Conservation (phyloP, 2,113 vertebrate genomes). For the Pholis gunnellus region DNA sequence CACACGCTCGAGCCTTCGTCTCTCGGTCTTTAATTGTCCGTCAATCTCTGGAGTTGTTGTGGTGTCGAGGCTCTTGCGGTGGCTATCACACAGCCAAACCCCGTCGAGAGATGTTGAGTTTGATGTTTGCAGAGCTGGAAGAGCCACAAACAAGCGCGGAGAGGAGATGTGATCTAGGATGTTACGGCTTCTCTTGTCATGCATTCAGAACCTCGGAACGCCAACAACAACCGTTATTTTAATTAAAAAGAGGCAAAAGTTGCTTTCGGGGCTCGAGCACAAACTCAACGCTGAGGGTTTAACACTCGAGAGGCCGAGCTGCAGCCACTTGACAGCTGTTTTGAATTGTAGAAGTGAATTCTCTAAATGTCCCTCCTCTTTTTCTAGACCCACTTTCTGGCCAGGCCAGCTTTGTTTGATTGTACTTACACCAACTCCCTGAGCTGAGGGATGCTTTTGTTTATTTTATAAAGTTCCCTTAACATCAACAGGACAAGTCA, state of each 20-base stretch:
- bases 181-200: conserved; percentile 32
- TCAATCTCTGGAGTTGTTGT: conserved; percentile 60
- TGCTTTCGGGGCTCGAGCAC: conserved; percentile 35
- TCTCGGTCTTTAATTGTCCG: conserved; percentile 74
- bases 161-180: conserved; percentile 60
- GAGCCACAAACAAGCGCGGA: conserved; percentile 63
- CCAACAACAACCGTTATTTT: conserved; percentile 51
- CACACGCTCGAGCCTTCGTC: conserved; percentile 60
- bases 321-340: conserved; percentile 63
- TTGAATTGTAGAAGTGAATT: conserved; percentile 59
- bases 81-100: conserved; percentile 65
- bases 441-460: neutral
- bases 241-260: conserved; percentile 63
- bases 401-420: conserved; percentile 52
- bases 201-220: conserved; percentile 49
- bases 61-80: conserved; percentile 40
- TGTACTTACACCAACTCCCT: conserved; percentile 52
- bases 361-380: conserved; percentile 48
- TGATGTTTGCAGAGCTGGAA: conserved; percentile 68
- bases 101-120: conserved; percentile 60
- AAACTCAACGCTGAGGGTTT: conserved; percentile 44
- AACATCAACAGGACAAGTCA: neutral
- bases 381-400: conserved; percentile 47
- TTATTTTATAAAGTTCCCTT: neutral
- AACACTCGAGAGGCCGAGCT: conserved; percentile 56